Conservation (phyloP, 2,888 invertebrate species). For the Pycnomerus fuliginosus region DNA sequence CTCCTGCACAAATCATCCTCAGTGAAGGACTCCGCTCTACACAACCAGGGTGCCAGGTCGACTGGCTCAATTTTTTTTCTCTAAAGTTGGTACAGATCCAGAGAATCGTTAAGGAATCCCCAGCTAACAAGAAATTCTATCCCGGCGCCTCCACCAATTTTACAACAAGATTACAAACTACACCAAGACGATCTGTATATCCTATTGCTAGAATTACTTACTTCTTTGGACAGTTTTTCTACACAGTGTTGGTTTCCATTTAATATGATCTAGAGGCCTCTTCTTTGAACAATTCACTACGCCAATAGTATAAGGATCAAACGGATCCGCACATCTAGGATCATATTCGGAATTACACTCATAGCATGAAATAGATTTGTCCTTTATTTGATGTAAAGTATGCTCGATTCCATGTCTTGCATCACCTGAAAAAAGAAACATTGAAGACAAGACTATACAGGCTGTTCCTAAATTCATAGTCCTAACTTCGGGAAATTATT, state of each 20-base stretch:
- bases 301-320: constrained; percentile 82
- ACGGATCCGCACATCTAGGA: constrained; percentile 85
- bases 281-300: constrained; percentile 79
- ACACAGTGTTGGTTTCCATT: constrained; percentile 66
- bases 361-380: constrained; percentile 70
- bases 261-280: constrained; percentile 66
- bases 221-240: constrained; percentile 64
- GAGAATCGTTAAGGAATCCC: no score
- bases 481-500: not conserved
- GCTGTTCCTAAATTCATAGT: not conserved
- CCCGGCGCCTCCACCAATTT: no score
- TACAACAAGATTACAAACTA: no score
- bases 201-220: constrained; percentile 29
- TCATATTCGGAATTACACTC: constrained; percentile 91
- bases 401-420: constrained; percentile 25
- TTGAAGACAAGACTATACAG: not conserved
- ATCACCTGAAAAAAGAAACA: constrained; percentile 17
- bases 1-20: no score
- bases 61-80: no score
- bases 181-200: no score
- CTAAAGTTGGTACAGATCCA: no score
- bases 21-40: no score
- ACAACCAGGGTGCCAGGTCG: no score
- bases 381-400: constrained; percentile 14
- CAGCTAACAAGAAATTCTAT: no score